A percentile compares a stretch with the other conserved stretches of the same genome.
These are phyloP conservation scores for Eriosoma lanigerum DNA, from an alignment of 1,140 invertebrate genomes.

Conservation along the genomic window DNA sequence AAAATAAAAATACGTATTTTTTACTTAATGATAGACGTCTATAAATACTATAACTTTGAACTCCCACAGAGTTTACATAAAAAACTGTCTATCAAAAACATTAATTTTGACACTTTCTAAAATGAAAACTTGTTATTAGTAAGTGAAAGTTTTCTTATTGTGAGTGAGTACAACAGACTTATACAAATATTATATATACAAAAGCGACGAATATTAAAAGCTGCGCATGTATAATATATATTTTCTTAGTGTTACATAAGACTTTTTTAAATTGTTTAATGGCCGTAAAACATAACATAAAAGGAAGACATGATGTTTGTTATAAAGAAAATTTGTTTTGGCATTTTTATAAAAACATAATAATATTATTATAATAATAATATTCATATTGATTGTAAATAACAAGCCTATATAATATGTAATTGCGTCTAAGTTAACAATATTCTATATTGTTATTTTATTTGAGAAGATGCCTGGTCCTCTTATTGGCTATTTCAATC, in stretches of 20 bases:
- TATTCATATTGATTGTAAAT: neutral
- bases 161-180: neutral
- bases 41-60: neutral
- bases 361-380: no score
- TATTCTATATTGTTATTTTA: conserved; percentile 58
- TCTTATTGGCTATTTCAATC: conserved; percentile 81
- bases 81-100: conserved; percentile 4
- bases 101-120: conserved; percentile 21
- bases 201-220: neutral
- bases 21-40: neutral
- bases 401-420: neutral
- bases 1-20: neutral
- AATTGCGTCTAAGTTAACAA: neutral
- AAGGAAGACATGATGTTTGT: conserved; percentile 35
- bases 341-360: conserved; percentile 9
- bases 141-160: neutral
- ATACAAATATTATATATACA: neutral
- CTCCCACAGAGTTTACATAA: neutral
- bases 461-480: conserved; percentile 80
- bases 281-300: neutral
- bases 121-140: neutral
- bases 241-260: neutral
- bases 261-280: neutral
- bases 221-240: neutral
- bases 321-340: neutral